Percentiles rank a stretch among this genome's conserved stretches.
These are phyloP conservation scores for Sitodiplosis mosellana DNA, from an alignment of 1,140 invertebrate species.

Conservation along the genomic window DNA sequence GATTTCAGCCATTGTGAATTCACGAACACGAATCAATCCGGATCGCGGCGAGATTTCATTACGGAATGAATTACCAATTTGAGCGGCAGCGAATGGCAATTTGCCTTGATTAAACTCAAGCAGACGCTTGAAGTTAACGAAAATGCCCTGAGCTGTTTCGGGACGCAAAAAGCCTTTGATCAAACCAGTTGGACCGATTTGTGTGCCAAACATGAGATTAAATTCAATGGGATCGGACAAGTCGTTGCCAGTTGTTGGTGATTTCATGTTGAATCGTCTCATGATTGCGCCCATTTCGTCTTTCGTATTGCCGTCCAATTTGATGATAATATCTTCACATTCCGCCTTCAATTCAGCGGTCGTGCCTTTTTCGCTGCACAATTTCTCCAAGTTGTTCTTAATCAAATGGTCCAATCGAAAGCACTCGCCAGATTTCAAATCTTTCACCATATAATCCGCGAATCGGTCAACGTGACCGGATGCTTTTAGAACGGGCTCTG, in stretches of 20 bases:
- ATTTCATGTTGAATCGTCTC: slow-evolving; percentile 80
- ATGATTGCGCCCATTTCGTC: slow-evolving; percentile 74
- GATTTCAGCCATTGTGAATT: slow-evolving; percentile 99
- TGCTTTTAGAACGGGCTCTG: slow-evolving; percentile 89
- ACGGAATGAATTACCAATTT: slow-evolving; percentile 80
- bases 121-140: slow-evolving; percentile 95
- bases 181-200: slow-evolving; percentile 88
- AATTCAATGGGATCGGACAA: slow-evolving; percentile 91
- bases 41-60: slow-evolving; percentile 99
- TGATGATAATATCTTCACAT: slow-evolving; percentile 63
- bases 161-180: slow-evolving; percentile 89
- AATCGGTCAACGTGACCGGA: slow-evolving; percentile 98
- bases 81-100: slow-evolving; percentile 94
- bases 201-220: slow-evolving; percentile 96
- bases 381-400: slow-evolving; percentile 85
- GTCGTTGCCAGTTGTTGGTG: slow-evolving; percentile 85
- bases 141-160: slow-evolving; percentile 98
- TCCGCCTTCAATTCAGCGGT: slow-evolving; percentile 47
- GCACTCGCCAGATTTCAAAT: slow-evolving; percentile 87
- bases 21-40: slow-evolving; percentile 84
- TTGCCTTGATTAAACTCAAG: slow-evolving; percentile 94
- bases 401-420: slow-evolving; percentile 97
- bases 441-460: slow-evolving; percentile 99
- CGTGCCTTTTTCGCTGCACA: slow-evolving; percentile 69
- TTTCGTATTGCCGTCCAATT: slow-evolving; percentile 74